Evolutionary conservation across 2,113 vertebrate species (phyloP), one percentile per base, ranked within the genome.

Genomic region (Desmodus rotundus): DNA sequence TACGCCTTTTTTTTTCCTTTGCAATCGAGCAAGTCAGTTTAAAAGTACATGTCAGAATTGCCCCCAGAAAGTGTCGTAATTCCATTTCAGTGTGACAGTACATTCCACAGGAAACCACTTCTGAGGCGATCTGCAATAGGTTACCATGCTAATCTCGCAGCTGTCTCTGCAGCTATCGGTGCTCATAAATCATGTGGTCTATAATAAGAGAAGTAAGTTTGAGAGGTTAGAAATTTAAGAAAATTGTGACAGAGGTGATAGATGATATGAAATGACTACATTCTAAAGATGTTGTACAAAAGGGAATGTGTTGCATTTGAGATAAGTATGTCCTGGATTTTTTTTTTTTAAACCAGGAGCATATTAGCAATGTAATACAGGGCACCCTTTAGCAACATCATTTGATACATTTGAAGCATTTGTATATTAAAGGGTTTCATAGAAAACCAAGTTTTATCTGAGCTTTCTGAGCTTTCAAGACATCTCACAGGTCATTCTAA

Each of bases 161-260:
- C 97, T 98, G 96, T 97, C 97, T 98, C 58, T 96, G 45, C 82
- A 88, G 56, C 93, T 97, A 95, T 97, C 93, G 0, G 52, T 67
- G 84, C 89, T 97, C 22, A 9, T 98, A 98, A 98, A 98, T 98
- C 97, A 98, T 97, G 95, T n/a, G 63, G 74, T 97, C 87, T 96
- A 52, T 97, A 98, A 97, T 97, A 98, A 98, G 94, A 98, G 95
- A 95, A 97, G 85, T 94, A 97, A 97, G 36, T 95, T 94, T 61
- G 91, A 98, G 95, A 97, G 96, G 95, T 98, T 98, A 97, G 98
- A 98, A 98, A 97, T 98, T 95, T 96, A 98, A 97, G 90, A 98
- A 98, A 98, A 98, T 84, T 89, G 43, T 98, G 97, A 95, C 96
- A 97, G 93, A 98, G 89, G 86, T 97, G 96, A 98, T 97, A 94